phyloP scores from a whole-genome alignment of 2,113 vertebrate species.

The Papio anubis region DNA sequence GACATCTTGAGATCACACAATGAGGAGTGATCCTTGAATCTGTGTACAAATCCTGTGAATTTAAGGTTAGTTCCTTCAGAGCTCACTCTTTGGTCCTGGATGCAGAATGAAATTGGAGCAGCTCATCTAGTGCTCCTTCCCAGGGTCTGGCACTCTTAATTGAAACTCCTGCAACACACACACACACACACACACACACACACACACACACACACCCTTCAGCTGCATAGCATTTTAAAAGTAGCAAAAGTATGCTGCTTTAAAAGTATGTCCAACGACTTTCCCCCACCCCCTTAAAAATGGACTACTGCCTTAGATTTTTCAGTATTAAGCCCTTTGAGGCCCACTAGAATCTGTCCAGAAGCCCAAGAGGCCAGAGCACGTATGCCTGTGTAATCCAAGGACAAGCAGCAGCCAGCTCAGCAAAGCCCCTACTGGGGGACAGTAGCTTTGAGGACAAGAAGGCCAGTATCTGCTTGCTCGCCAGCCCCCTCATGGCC shows the following conservation, averaged over 20 bases:
- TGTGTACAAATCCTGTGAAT: not conserved
- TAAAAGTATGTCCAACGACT: not conserved
- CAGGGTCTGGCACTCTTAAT: not conserved
- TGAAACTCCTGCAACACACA: not conserved
- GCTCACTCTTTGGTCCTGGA: not conserved
- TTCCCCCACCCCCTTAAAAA: not conserved
- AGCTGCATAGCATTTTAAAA: not conserved
- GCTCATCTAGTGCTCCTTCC: not conserved
- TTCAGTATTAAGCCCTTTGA: not conserved
- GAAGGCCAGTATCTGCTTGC: not conserved
- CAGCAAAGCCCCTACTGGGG: not conserved
- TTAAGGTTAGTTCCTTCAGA: not conserved
- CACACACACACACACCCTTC: not conserved
- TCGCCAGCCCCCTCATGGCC: not conserved
- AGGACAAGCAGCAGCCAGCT: not conserved
- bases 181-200: too few species aligned
- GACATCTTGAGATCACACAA: not conserved
- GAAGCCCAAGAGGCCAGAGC: not conserved
- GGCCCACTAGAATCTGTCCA: not conserved
- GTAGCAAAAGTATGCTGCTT: not conserved
- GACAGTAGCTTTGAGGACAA: not conserved
- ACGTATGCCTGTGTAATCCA: not conserved
- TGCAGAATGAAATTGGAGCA: not conserved
- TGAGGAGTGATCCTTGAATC: not conserved
- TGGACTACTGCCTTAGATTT: not conserved